phyloP scores from a whole-genome alignment of 2,888 invertebrate species.

The Amblyteles armatorius region DNA sequence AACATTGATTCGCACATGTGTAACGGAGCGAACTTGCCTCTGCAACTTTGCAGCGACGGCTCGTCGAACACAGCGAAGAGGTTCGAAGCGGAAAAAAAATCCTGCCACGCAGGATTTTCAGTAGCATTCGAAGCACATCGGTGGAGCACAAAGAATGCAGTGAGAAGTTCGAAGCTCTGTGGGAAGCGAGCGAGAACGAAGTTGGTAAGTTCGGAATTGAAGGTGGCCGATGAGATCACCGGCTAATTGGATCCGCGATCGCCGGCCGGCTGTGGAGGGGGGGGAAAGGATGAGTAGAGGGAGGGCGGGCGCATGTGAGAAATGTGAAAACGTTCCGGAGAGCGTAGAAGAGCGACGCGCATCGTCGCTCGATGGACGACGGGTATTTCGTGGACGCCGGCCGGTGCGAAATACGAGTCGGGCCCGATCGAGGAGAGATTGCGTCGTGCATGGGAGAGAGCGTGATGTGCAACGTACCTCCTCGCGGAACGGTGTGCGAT shows the following conservation, averaged over 20 bases:
- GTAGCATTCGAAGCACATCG: no score
- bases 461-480: conserved; percentile 46
- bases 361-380: neutral
- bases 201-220: neutral
- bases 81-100: no score
- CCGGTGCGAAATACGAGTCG: conserved; percentile 26
- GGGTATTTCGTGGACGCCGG: conserved; percentile 18
- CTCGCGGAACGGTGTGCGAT: conserved; percentile 33
- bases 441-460: conserved; percentile 16
- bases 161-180: neutral
- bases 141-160: neutral
- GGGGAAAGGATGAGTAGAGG: neutral
- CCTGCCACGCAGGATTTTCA: no score
- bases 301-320: conserved; percentile 37
- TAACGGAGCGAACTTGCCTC: no score
- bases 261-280: neutral
- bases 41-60: no score
- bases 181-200: neutral
- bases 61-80: no score
- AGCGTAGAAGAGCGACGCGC: conserved; percentile 15
- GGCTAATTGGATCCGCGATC: conserved; percentile 5
- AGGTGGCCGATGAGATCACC: conserved; percentile 6
- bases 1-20: no score
- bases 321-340: conserved; percentile 40
- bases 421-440: neutral